Base-by-base conservation (phyloP, 1,140 invertebrate species). In the Drosophila kepulauana region DNA sequence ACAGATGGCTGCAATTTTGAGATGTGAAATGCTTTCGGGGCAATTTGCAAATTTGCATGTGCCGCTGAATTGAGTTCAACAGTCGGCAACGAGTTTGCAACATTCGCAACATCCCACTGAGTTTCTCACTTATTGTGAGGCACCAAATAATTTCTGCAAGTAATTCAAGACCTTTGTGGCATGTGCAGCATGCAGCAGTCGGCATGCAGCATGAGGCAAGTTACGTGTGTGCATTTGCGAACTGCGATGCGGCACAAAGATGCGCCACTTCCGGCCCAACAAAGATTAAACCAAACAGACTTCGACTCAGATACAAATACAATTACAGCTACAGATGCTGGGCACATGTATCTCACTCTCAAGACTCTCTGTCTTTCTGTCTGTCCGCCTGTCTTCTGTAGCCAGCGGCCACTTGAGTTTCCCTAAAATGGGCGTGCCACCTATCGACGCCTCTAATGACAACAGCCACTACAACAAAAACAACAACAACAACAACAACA, bases 391-490 rank as follows among this genome's bases (percentile, higher is more conserved):
- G 20, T 10, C 5, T 11, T 11, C 6, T 16, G 67, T 63, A 38
- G 54, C n/a, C 41, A 43, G 56, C 63, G 56, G 51, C 69, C 76
- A 87, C 82, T 79, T 79, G 70, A 81, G 70, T 16, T 38, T 56
- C 62, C 46, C 5, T 33, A 35, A 46, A 20, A 33, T n/a, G 80
- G 62, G 67, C 54, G 61, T 70, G 67, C 77, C 80, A 78, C 68
- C 77, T 88, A 77, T 82, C 79, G 71, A 78, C 84, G 82, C 78
- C 78, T 78, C 58, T 51, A 68, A 41, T 49, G 64, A 63, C 61
- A 79, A 75, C 62, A 69, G 45, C 46, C 41, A 3, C 20, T 25
- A 25, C 20, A 25, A 25, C 20, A 3, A 25, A 25, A 25, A 25
- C 20, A 4, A 25, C 3, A 25, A 25, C 20, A 4, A 25, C 3